Evolutionary conservation across 2,888 invertebrate genomes (phyloP), one percentile per base, ranked within the genome.

Genomic region (Cantharis lateralis): DNA sequence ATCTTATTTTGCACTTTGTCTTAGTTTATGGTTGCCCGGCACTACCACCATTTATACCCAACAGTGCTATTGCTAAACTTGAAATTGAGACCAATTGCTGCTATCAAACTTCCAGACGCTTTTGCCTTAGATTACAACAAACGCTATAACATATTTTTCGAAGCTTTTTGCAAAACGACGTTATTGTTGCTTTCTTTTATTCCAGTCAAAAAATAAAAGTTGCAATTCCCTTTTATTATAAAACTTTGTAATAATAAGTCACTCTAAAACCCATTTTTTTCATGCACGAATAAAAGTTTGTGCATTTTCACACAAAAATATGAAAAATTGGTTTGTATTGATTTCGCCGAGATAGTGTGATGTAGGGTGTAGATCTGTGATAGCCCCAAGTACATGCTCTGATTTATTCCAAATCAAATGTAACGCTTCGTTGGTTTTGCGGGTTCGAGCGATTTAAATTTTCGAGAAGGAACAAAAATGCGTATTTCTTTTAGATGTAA

Each of bases 361-460:
- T 74, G 71, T 78, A 72, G 75, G 66, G 75, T 73, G 71, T 78
- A 78, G 78, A 72, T 78, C 75, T 78, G 72, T 75, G 75, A 75
- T 78, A 75, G 75, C 78, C 75, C 70, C 74, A 78, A 70, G 78
- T 75, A 78, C 73, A 76, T 79, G 77, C 82, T 82, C 83, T 81
- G 85, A 85, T 85, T 85, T 85, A 85, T 84, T 83, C 82, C 82
- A 83, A 81, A 86, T 85, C 85, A 85, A 85, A 86, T 84, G 82
- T 84, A 82, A 78, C 84, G 85, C 84, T 84, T 82, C 81, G 83
- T 80, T 84, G 85, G 84, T 82, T 86, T 83, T 85, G 85, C 82
- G 84, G 85, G 83, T 82, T 85, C 84, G 85, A 84, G 83, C 84
- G 84, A 85, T 84, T 84, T 84, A 84, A 85, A 84, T 85, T 84